These are phyloP conservation scores for Timandra comae DNA, from an alignment of 2,888 invertebrate species.

Conservation along the genomic window DNA sequence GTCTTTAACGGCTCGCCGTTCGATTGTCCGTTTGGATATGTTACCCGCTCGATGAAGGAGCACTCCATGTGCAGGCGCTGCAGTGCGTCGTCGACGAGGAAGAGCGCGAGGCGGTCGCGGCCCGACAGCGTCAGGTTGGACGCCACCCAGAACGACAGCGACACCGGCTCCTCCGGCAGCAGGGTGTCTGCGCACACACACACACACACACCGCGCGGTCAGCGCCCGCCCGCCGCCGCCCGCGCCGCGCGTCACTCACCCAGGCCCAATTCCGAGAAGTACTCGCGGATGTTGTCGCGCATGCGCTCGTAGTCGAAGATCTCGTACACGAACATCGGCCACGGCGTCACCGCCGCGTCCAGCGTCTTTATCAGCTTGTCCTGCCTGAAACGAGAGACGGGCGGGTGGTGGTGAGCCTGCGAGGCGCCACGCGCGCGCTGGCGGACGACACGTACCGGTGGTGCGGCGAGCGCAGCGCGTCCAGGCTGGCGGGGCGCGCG, in stretches of 20 bases:
- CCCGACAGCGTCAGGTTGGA: conserved; percentile 55
- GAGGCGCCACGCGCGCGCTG: too few species aligned
- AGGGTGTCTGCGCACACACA: conserved; percentile 22
- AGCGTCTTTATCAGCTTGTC: conserved; percentile 32
- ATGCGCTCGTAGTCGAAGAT: conserved; percentile 52
- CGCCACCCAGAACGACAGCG: conserved; percentile 70
- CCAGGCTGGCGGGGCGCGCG: conserved; percentile 41
- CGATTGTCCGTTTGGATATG: not conserved
- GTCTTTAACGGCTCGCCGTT: not conserved
- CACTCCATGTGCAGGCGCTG: conserved; percentile 59
- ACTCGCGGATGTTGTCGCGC: conserved; percentile 34
- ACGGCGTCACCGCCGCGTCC: conserved; percentile 58
- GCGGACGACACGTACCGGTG: too few species aligned
- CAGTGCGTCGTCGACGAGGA: conserved; percentile 55
- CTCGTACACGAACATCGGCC: conserved; percentile 65
- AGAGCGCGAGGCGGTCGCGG: conserved; percentile 54
- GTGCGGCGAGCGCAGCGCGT: conserved; percentile 10
- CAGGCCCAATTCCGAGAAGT: conserved; percentile 40
- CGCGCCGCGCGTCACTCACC: conserved; percentile 23
- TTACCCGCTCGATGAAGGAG: conserved; percentile 38
- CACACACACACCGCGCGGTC: not conserved
- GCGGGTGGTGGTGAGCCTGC: too few species aligned
- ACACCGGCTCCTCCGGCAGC: conserved; percentile 55
- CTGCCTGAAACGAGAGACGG: too few species aligned
- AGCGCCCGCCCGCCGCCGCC: not conserved